phyloP scores from a whole-genome alignment of 23 tunicate genomes.

The Clavelina lepadiformis region DNA sequence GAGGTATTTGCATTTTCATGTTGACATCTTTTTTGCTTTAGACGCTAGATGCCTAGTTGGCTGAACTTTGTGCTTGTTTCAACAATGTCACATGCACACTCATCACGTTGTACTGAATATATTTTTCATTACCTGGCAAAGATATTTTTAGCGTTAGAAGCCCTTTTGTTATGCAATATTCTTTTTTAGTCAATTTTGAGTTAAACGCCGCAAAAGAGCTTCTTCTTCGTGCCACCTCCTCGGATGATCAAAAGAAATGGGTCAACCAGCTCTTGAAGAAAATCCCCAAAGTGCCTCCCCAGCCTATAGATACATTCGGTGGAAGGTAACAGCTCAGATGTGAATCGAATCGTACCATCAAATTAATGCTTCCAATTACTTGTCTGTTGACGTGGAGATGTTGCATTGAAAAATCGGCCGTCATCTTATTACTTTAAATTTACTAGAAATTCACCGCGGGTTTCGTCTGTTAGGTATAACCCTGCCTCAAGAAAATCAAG shows the following conservation, averaged over 20 bases:
- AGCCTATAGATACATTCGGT: conserved; percentile 36
- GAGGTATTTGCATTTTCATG: conserved; percentile 26
- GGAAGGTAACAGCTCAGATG: too few relatives aligned
- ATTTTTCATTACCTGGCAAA: too few relatives aligned
- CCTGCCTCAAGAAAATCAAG: conserved; percentile 61
- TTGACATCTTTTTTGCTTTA: not conserved
- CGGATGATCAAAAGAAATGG: conserved; percentile 87
- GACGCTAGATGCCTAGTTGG: too few relatives aligned
- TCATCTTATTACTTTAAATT: too few relatives aligned
- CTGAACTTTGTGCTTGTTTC: not conserved
- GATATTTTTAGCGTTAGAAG: not conserved
- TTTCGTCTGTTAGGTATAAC: conserved; percentile 53
- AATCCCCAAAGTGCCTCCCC: conserved; percentile 77
- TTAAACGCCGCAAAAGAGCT: conserved; percentile 84
- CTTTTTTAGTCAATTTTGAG: conserved; percentile 61
- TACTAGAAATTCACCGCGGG: conserved; percentile 60
- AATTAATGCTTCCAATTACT: too few relatives aligned
- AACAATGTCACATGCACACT: too few relatives aligned
- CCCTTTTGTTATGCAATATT: not conserved
- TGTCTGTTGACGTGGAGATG: too few relatives aligned
- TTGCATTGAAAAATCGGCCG: too few relatives aligned
- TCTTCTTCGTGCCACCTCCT: conserved; percentile 41
- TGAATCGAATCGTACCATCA: too few relatives aligned
- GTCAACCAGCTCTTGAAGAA: conserved; percentile 65
- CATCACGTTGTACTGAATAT: too few relatives aligned